Evolutionary conservation across 2,113 vertebrate genomes (phyloP).

Genomic region (Hyla sarda): DNA sequence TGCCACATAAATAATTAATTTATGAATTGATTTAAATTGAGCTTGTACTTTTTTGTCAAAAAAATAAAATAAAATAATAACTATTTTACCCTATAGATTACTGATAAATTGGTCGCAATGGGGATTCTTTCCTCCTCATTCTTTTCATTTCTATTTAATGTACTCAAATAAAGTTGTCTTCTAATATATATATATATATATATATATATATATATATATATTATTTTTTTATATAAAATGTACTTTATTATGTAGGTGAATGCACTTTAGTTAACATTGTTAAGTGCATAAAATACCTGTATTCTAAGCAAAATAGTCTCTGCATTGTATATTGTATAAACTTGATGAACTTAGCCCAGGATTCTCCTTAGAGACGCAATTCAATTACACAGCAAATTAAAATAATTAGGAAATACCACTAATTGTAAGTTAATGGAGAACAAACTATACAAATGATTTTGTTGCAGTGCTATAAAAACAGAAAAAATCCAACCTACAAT

Average conservation of each 20-base stretch:
- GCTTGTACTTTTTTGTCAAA: background rate
- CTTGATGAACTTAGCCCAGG: slow-evolving; percentile 63
- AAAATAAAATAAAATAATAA: too few relatives aligned
- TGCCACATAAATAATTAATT: background rate
- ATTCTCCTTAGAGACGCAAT: slow-evolving; percentile 70
- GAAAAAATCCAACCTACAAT: slow-evolving; percentile 21
- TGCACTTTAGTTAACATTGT: slow-evolving; percentile 49
- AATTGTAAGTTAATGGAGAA: slow-evolving; percentile 82
- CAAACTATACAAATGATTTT: slow-evolving; percentile 69
- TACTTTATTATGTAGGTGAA: slow-evolving; percentile 1
- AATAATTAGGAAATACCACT: slow-evolving; percentile 76
- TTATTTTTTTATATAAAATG: background rate
- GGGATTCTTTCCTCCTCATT: background rate
- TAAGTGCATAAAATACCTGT: slow-evolving; percentile 42
- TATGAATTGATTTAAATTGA: too few relatives aligned
- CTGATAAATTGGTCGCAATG: slow-evolving; percentile 44
- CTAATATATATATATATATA: too few relatives aligned
- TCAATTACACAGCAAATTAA: slow-evolving; percentile 78
- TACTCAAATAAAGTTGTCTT: slow-evolving; percentile 17
- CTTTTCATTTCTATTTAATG: slow-evolving; percentile 13
- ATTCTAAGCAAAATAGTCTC: slow-evolving; percentile 25
- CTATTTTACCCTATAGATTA: slow-evolving; percentile 10
- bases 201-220: too few relatives aligned
- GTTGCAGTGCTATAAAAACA: slow-evolving; percentile 10
- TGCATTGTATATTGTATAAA: slow-evolving; percentile 21